Evolutionary conservation across 1,140 invertebrate genomes (phyloP), one percentile per base, ranked within the genome.

Genomic region (Brachionus angularis): DNA sequence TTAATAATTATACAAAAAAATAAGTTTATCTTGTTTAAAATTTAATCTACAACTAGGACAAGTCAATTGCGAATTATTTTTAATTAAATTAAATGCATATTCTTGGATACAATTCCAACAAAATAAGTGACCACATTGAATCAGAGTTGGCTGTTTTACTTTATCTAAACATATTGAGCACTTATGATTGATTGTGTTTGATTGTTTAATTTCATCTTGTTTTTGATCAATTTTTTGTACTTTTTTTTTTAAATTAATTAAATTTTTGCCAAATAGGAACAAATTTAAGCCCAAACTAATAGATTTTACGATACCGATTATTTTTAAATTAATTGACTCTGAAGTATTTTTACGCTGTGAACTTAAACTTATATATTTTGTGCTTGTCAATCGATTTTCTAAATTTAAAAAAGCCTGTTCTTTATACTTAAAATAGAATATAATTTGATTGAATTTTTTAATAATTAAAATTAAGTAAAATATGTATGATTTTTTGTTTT

Each of bases 41-140:
- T 46, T 46, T 21, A 47, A 33, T 3, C 62, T 27, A 67, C 62
- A 67, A 67, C 62, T 67, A 18, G 62, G 62, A 67, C 62, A 67
- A 5, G 25, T 67, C 0, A 34, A 0, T 46, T 46, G 39, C 3
- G 42, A 33, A 10, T 36, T 46, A 27, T 46, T 46, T 46, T 33
- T 47, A 16, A 12, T 47, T 1, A 46, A 46, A 46, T 27, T 31
- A 8, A 50, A 46, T 16, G 39, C 53, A 14, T 58, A 23, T 23
- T 34, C 31, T 31, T 67, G 62, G 1, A 67, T 47, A 34, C 62
- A 67, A 50, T 67, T 33, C 62, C 62, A 67, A 67, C 62, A 67
- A 29, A 67, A 67, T 4, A 67, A 14, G n/a, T 67, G 62, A 16
- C 62, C 62, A 67, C 62, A 67, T 31, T 46, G 42, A 3, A 42